A percentile compares a stretch with the other conserved stretches of the same genome.
phyloP scores from a whole-genome alignment of 2,888 invertebrate genomes.

The Drosophila birchii region DNA sequence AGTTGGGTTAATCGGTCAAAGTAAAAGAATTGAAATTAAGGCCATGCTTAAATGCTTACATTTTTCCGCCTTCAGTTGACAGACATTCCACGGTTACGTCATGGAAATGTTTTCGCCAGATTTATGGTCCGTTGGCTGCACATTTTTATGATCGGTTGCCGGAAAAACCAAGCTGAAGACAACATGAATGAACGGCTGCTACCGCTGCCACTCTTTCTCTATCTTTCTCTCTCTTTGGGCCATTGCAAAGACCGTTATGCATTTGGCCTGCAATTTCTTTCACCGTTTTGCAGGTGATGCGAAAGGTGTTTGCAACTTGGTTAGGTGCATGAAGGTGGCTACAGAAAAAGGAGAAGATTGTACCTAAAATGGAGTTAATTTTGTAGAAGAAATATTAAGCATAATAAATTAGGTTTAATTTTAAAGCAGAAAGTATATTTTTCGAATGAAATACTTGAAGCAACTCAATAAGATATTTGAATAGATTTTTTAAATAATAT shows the following conservation, averaged over 20 bases:
- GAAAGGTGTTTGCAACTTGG: not conserved
- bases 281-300: slow-evolving; percentile 18
- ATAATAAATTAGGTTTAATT: not conserved
- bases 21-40: slow-evolving; percentile 18
- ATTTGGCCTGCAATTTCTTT: slow-evolving; percentile 72
- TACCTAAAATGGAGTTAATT: not conserved
- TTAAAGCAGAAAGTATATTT: no score
- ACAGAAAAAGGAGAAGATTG: not conserved
- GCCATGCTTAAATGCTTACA: slow-evolving; percentile 20
- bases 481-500: no score
- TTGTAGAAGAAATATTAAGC: not conserved
- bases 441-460: not conserved
- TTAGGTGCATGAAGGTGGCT: not conserved
- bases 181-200: slow-evolving; percentile 44
- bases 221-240: slow-evolving; percentile 30
- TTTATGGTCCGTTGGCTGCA: slow-evolving; percentile 56
- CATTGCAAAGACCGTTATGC: slow-evolving; percentile 72
- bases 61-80: slow-evolving; percentile 39
- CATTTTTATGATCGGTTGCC: slow-evolving; percentile 60
- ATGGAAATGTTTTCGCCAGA: slow-evolving; percentile 53
- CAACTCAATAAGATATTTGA: not conserved
- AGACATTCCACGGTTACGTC: slow-evolving; percentile 53
- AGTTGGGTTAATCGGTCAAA: not conserved
- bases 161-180: slow-evolving; percentile 52
- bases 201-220: slow-evolving; percentile 21